Percentiles rank a stretch among this genome's conserved stretches.
Evolutionary conservation across 1,140 invertebrate species (phyloP).

Genomic region (Danaus plexippus): DNA sequence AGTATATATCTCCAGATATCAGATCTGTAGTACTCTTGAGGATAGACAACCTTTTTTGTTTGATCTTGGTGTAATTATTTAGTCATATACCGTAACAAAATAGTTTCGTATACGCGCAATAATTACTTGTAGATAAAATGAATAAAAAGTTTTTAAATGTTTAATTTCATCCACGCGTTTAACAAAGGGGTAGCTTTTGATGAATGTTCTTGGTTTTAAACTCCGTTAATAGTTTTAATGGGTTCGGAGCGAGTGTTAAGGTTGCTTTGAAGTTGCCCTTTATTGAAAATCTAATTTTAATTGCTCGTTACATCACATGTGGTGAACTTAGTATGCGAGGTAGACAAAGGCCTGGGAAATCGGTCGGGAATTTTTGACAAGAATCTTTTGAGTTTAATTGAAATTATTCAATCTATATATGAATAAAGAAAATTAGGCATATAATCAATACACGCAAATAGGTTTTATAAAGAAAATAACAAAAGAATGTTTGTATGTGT

Average conservation of each 20-base stretch:
- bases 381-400: conserved; percentile 9
- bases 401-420: conserved; percentile 4
- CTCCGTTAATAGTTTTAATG: conserved; percentile 38
- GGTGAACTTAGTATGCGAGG: not conserved
- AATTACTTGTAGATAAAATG: too few species aligned
- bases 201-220: conserved; percentile 34
- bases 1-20: too few species aligned
- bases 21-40: too few species aligned
- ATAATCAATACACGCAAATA: too few species aligned
- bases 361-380: too few species aligned
- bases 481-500: too few species aligned
- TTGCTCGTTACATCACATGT: conserved; percentile 17
- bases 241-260: conserved; percentile 26
- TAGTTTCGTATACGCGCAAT: too few species aligned
- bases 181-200: conserved; percentile 47
- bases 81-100: too few species aligned
- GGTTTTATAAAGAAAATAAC: too few species aligned
- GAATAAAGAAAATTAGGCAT: too few species aligned
- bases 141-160: not conserved
- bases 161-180: conserved; percentile 32
- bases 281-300: conserved; percentile 20
- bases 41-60: too few species aligned
- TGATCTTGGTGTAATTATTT: too few species aligned
- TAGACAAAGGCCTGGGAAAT: conserved; percentile 1
- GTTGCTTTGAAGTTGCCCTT: conserved; percentile 33